phyloP scores from a whole-genome alignment of 1,140 invertebrate genomes.

The Macrotrachela quadricornifera region DNA sequence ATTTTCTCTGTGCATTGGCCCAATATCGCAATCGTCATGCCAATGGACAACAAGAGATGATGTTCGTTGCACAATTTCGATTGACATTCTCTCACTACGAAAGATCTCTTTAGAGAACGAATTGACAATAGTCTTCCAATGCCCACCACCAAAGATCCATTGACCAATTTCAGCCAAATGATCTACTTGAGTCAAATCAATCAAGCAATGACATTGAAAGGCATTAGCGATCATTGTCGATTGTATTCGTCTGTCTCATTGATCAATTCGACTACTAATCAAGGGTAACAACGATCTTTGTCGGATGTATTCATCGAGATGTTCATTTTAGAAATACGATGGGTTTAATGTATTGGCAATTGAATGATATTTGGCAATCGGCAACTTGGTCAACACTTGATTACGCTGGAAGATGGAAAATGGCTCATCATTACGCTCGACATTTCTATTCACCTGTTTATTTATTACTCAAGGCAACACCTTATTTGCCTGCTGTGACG shows the following conservation, averaged over 20 bases:
- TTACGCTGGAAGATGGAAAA: conserved; percentile 51
- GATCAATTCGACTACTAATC: too few relatives aligned
- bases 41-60: too few relatives aligned
- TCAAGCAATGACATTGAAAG: neutral
- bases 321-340: conserved; percentile 31
- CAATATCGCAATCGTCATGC: conserved; percentile 59
- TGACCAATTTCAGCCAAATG: neutral
- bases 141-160: neutral
- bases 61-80: too few relatives aligned
- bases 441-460: conserved; percentile 57
- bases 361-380: conserved; percentile 94
- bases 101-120: too few relatives aligned
- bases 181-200: neutral
- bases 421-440: conserved; percentile 68
- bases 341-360: conserved; percentile 94
- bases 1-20: conserved; percentile 39
- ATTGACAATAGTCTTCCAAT: neutral
- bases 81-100: too few relatives aligned
- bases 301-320: neutral
- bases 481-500: too few relatives aligned
- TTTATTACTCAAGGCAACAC: too few relatives aligned
- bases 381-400: conserved; percentile 80
- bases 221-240: neutral
- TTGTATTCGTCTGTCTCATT: neutral
- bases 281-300: too few relatives aligned